These are phyloP conservation scores for Elmis aenea DNA, from an alignment of 2,888 invertebrate genomes.

Conservation along the genomic window DNA sequence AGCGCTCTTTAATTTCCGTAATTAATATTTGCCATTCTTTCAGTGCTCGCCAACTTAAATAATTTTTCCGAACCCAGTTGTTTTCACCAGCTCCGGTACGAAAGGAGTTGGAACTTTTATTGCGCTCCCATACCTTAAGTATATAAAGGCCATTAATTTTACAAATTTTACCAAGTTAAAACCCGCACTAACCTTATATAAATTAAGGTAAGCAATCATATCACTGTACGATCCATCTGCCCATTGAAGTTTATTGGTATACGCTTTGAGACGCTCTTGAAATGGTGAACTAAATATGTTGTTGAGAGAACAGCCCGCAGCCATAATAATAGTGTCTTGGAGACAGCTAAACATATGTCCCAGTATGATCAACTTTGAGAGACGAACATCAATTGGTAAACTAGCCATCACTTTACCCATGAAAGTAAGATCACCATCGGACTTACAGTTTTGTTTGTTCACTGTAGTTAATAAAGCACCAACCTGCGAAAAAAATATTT, in stretches of 20 bases:
- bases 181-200: constrained; percentile 67
- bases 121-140: constrained; percentile 68
- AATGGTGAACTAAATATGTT: constrained; percentile 74
- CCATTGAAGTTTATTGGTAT: constrained; percentile 74
- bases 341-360: constrained; percentile 83
- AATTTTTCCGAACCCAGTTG: constrained; percentile 65
- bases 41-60: constrained; percentile 66
- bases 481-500: constrained; percentile 51
- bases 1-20: constrained; percentile 61
- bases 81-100: constrained; percentile 46
- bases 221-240: constrained; percentile 81
- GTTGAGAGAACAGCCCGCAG: constrained; percentile 76
- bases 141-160: constrained; percentile 75
- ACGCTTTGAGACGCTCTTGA: constrained; percentile 62
- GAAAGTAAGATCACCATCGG: constrained; percentile 83
- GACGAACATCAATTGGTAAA: constrained; percentile 76
- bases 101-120: constrained; percentile 48
- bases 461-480: constrained; percentile 69
- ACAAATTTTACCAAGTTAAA: constrained; percentile 16
- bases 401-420: constrained; percentile 77
- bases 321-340: constrained; percentile 82
- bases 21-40: constrained; percentile 69
- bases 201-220: constrained; percentile 73
- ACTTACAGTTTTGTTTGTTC: constrained; percentile 34
- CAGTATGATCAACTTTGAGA: constrained; percentile 78